phyloP scores from a whole-genome alignment of 2,888 invertebrate genomes.

The Spisula subtruncata region DNA sequence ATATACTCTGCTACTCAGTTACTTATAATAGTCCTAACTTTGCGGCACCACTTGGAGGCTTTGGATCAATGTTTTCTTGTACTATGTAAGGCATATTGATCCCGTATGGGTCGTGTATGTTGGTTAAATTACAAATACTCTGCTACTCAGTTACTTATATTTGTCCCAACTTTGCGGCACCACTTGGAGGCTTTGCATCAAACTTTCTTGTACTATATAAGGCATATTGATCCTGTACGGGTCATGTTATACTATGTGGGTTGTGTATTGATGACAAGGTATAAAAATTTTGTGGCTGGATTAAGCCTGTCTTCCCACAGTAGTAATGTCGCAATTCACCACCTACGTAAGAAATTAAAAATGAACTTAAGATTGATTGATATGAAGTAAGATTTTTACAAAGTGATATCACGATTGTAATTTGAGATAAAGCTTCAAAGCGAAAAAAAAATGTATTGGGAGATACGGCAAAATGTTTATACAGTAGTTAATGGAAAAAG shows the following conservation, averaged over 20 bases:
- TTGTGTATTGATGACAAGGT: background rate
- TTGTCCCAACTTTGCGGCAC: no score
- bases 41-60: no score
- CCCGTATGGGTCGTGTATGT: background rate
- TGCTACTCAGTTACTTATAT: no score
- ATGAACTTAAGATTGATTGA: conserved; percentile 13
- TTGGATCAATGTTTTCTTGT: no score
- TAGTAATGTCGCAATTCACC: background rate
- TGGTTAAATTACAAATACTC: no score
- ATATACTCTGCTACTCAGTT: no score
- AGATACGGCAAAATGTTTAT: background rate
- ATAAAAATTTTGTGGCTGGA: background rate
- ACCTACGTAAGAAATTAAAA: background rate
- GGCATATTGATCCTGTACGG: no score
- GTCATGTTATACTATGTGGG: background rate
- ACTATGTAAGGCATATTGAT: no score
- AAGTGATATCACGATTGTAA: background rate
- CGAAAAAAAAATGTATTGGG: background rate
- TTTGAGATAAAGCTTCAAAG: conserved; percentile 20
- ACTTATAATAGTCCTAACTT: no score
- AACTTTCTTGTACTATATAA: no score
- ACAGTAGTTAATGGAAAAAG: background rate
- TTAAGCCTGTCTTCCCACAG: conserved; percentile 15
- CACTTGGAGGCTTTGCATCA: no score
- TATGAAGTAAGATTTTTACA: background rate